Base-by-base conservation (phyloP, 2,797 vertebrate species). In the Adrianichthys oophorus region DNA sequence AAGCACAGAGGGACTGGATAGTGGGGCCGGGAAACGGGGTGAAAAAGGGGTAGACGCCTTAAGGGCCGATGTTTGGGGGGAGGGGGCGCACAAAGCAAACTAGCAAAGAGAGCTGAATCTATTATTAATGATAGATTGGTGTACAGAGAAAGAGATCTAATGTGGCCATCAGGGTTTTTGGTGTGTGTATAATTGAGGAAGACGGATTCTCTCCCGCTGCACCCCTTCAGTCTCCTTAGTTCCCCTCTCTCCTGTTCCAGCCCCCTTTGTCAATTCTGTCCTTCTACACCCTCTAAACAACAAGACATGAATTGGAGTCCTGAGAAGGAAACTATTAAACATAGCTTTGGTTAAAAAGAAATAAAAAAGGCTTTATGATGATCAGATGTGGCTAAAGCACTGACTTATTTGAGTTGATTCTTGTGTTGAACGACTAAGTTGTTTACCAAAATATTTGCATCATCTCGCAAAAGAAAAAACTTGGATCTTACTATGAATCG, bases 41-140 rank as follows among this genome's bases (percentile, higher is more conserved):
- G 32, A 67, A 56, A 52, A 77, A 62, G 70, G 62, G 51, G 59
- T 52, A 75, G 71, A 79, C 51, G 76, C 78, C 70, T 74, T 56
- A 2, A 79, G 85, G 85, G 87, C 77, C 61, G 55, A 69, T 19
- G 69, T 66, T 69, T 56, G 65, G 72, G 80, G 72, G 72, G 32
- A 37, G 50, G 56, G 84, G 78, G 76, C 68, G 56, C 47, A 61
- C 56, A 73, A 74, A 87, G 75, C 68, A 80, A 85, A 83, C 76
- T 74, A 82, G 85, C 72, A 52, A 55, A 76, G 83, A 84, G 76
- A 80, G 83, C 80, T 56, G 70, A 70, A 90, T 93, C 76, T 63
- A 92, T 92, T 93, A 92, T 92, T 93, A 87, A 93, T 92, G 85
- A 49, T 66, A 68, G 80, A 82, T 86, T 86, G 84, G 80, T 89